Base-by-base conservation (phyloP, 2,113 vertebrate species). In the Campylorhamphus procurvoides region DNA sequence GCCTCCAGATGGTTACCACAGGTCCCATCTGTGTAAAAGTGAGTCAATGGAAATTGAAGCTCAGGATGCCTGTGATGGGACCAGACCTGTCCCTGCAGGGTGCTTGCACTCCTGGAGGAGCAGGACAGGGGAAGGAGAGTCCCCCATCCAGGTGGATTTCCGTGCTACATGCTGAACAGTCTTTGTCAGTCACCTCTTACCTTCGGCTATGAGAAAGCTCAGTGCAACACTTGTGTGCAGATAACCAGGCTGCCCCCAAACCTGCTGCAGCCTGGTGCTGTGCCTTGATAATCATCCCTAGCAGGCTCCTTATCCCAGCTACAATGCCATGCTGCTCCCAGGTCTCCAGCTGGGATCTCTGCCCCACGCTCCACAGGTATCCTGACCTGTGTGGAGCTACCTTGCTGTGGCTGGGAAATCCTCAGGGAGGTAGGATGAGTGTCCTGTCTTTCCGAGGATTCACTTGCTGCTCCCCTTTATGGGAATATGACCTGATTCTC, bases 11-110 rank as follows among this genome's bases (percentile, higher is more conserved):
- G 73, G 88, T 90, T 92, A 50, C 69, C 1, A 1, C 60, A 46
- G 49, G 42, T 64, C 56, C 83, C 80, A 81, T 94, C 91, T 96
- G 83, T 58, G 29, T 62, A n/a, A 29, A 89, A 94, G 52, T 44
- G 52, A 93, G 64, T 88, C 86, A 77, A 44, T 62, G n/a, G 63
- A 39, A 87, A 63, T 55, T 3, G 5, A 42, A 86, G 55, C 42
- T 83, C 28, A 22, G 85, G 87, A 33, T 77, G 77, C 5, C 1
- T 59, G 27, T 1, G 7, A n/a, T 1, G 8, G 78, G 37, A 77
- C 44, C 28, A 25, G 44, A 37, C 49, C 49, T 69, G 20, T 85
- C 28, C 35, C 46, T 0, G 0, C 5, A 5, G 71, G 42, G 29
- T 39, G 25, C 29, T 29, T 23, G 25, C 2, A 1, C 5, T 69